Conservation (phyloP, 2,797 vertebrate species). For the Limnodromus scolopaceus region DNA sequence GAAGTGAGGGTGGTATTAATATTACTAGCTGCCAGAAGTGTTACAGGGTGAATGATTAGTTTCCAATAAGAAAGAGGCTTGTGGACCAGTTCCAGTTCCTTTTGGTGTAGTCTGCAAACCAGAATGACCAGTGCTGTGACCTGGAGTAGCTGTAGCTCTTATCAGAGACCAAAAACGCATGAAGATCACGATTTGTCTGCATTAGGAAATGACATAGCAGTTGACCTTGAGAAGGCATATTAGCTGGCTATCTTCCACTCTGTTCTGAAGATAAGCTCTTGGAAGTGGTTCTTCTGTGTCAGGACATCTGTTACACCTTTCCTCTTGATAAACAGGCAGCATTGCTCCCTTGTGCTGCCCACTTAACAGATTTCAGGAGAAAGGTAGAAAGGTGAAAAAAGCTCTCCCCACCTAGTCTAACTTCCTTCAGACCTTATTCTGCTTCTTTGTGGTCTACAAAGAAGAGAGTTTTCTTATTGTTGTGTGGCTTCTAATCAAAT, state of each 20-base stretch:
- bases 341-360: background rate
- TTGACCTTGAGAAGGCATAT: constrained; percentile 40
- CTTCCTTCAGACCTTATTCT: background rate
- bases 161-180: background rate
- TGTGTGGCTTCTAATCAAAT: background rate
- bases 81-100: constrained; percentile 2
- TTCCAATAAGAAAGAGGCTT: constrained; percentile 40
- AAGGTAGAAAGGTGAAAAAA: background rate
- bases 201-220: background rate
- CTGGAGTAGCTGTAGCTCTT: background rate
- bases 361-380: background rate
- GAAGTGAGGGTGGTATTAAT: background rate
- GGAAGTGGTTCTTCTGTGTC: background rate
- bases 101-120: constrained; percentile 15
- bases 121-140: background rate
- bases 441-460: background rate
- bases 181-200: background rate
- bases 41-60: constrained; percentile 33
- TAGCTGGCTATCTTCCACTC: background rate
- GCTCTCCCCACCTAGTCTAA: background rate
- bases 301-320: background rate
- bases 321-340: background rate
- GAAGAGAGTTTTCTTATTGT: background rate
- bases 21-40: constrained; percentile 4
- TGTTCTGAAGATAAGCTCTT: background rate